These are phyloP conservation scores for Hetaerina titia DNA, from an alignment of 2,888 invertebrate genomes.

Conservation along the genomic window DNA sequence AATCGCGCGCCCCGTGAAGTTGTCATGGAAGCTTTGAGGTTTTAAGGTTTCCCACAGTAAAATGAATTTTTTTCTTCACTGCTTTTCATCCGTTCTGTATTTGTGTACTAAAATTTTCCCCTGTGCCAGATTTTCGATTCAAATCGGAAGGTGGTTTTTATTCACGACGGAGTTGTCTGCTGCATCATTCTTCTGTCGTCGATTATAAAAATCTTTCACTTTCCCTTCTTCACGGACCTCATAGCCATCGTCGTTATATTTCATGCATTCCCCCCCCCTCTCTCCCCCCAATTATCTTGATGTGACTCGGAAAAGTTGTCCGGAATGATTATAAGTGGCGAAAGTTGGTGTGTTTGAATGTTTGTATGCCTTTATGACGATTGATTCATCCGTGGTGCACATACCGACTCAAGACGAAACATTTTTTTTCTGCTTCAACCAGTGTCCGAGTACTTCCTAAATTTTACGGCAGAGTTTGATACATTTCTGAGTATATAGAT, in stretches of 20 bases:
- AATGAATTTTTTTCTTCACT: too few relatives aligned
- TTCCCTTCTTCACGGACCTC: conserved; percentile 1
- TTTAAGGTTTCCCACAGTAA: too few relatives aligned
- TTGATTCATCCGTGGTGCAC: neutral
- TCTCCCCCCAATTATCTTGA: neutral
- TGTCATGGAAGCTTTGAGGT: neutral
- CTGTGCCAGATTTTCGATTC: neutral
- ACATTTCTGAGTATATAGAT: neutral
- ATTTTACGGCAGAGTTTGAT: neutral
- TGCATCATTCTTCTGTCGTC: neutral
- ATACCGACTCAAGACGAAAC: neutral
- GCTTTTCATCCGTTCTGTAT: too few relatives aligned
- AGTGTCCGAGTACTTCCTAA: neutral
- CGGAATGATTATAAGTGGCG: neutral
- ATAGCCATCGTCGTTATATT: neutral
- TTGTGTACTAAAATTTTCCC: neutral
- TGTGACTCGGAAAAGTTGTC: neutral
- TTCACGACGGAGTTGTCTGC: neutral
- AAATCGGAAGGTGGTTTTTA: neutral
- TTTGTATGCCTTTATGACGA: neutral
- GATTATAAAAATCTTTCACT: neutral
- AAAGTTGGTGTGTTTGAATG: neutral
- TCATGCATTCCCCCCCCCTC: neutral
- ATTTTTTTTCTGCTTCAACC: neutral
- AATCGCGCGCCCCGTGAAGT: neutral